Conservation (phyloP, 2,113 vertebrate genomes). For the Tyrannus savana region DNA sequence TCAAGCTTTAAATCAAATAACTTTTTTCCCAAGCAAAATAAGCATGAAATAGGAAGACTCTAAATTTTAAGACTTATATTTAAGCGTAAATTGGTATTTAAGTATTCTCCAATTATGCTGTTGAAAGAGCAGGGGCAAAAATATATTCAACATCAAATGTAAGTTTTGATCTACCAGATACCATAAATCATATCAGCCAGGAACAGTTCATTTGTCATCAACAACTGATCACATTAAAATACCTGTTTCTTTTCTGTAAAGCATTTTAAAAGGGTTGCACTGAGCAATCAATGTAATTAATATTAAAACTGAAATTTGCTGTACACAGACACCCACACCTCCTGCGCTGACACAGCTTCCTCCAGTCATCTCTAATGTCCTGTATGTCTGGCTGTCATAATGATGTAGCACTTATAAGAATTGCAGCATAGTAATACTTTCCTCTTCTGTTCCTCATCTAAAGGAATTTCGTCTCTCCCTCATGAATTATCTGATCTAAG, state of each 20-base stretch:
- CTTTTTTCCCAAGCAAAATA: not conserved
- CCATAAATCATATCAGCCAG: not conserved
- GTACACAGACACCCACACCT: not conserved
- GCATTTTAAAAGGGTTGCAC: not conserved
- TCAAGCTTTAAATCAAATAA: not conserved
- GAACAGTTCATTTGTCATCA: not conserved
- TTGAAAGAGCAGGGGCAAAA: not conserved
- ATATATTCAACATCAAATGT: not conserved
- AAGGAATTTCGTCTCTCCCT: slow-evolving; percentile 33
- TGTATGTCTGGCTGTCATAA: not conserved
- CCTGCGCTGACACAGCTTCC: not conserved
- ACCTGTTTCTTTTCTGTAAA: not conserved
- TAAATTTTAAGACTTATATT: not conserved
- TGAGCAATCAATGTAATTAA: not conserved
- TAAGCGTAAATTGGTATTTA: not conserved
- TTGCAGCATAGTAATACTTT: not conserved
- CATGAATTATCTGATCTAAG: slow-evolving; percentile 58
- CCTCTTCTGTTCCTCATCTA: slow-evolving; percentile 2
- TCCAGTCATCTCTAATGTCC: not conserved
- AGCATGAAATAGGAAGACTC: not conserved
- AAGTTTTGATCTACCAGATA: not conserved
- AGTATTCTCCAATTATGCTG: not conserved
- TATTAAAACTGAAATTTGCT: not conserved
- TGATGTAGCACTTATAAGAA: not conserved
- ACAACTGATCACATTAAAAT: not conserved